Percentiles rank a stretch among this genome's conserved stretches.
These are phyloP conservation scores for Mareca penelope DNA, from an alignment of 2,797 vertebrate genomes.

Conservation along the genomic window DNA sequence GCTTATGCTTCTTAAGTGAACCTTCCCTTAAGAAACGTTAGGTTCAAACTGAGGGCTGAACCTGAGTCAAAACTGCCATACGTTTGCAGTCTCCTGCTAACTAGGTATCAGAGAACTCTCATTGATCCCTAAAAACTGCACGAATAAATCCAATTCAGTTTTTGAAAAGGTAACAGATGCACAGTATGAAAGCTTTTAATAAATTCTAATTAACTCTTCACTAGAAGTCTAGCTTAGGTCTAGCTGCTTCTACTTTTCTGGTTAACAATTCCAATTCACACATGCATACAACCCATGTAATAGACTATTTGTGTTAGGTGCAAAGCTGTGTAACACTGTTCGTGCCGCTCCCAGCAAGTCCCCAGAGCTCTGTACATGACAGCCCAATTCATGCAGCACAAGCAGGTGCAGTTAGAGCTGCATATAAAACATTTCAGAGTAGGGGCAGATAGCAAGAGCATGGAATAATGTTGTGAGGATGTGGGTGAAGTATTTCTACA, in stretches of 20 bases:
- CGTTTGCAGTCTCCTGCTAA: not conserved
- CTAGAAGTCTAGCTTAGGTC: not conserved
- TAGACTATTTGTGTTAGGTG: not conserved
- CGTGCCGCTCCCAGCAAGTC: not conserved
- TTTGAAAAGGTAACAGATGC: not conserved
- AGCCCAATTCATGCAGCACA: not conserved
- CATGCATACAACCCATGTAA: rapidly evolving
- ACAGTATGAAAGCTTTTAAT: not conserved
- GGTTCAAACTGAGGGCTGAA: too few species aligned
- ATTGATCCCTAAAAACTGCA: not conserved
- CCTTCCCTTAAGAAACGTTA: not conserved
- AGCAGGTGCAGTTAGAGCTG: not conserved
- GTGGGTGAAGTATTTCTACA: not conserved
- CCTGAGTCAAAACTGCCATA: not conserved
- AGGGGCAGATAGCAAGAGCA: not conserved
- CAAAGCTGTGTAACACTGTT: not conserved
- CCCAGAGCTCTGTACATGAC: rapidly evolving
- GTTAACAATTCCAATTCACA: not conserved
- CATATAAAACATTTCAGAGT: not conserved
- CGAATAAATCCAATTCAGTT: too few species aligned
- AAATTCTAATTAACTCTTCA: not conserved
- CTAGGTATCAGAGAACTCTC: not conserved
- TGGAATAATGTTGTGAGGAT: rapidly evolving
- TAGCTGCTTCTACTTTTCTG: not conserved
- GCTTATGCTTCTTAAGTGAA: not conserved